Evolutionary conservation across 2,888 invertebrate genomes (phyloP).

Genomic region (Xanthia togata): DNA sequence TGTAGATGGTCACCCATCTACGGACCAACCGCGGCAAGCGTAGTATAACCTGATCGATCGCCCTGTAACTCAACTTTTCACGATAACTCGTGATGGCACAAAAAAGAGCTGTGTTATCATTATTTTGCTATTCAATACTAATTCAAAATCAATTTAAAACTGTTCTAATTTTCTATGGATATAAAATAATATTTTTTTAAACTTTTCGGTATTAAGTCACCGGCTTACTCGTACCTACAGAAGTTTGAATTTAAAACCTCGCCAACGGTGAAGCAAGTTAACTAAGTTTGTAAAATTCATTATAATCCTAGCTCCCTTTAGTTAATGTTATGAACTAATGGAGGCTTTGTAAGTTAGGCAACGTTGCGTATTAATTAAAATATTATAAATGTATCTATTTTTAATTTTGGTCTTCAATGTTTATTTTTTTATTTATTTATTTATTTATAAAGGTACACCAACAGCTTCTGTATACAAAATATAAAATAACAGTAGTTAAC

Average conservation of each 20-base stretch:
- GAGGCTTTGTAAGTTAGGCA: background rate
- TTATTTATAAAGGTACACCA: no score
- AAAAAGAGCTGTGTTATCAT: background rate
- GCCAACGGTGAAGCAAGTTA: constrained; percentile 9
- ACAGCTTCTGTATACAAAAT: no score
- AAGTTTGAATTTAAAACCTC: constrained; percentile 14
- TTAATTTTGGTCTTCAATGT: background rate
- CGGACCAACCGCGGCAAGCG: no score
- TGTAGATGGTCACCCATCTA: no score
- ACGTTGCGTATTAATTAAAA: background rate
- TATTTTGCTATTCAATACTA: no score
- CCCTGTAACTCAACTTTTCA: no score
- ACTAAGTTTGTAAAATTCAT: constrained; percentile 48
- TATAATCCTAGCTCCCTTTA: constrained; percentile 20
- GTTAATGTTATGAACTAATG: constrained; percentile 20
- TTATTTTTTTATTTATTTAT: no score
- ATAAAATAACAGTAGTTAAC: no score
- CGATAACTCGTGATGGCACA: background rate
- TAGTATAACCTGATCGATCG: no score
- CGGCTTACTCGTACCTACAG: background rate
- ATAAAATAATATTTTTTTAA: background rate
- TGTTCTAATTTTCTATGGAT: background rate
- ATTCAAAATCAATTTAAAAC: background rate
- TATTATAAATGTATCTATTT: background rate
- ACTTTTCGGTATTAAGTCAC: constrained; percentile 4